These are phyloP conservation scores for Carabus problematicus DNA, from an alignment of 2,888 invertebrate genomes.

Conservation along the genomic window DNA sequence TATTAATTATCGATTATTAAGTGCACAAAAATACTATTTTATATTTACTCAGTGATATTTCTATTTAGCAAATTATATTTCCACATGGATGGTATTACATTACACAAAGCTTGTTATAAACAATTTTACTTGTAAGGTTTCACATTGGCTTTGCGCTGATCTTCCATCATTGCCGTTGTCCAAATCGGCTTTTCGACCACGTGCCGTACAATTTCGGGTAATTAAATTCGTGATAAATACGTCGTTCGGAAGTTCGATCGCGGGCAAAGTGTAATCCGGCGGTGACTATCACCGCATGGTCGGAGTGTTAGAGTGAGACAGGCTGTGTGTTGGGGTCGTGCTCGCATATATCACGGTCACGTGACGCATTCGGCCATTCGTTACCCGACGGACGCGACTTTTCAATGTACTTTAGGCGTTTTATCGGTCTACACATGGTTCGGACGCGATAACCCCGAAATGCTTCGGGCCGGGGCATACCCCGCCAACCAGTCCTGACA, in stretches of 20 bases:
- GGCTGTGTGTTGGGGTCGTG: conserved; percentile 5
- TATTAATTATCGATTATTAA: no score
- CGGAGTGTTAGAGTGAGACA: neutral
- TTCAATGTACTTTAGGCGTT: conserved; percentile 23
- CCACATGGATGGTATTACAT: no score
- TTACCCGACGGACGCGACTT: conserved; percentile 20
- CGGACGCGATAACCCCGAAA: neutral
- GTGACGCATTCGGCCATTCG: conserved; percentile 22
- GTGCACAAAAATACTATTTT: no score
- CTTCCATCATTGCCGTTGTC: no score
- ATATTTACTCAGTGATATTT: no score
- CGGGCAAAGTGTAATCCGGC: conserved; percentile 11
- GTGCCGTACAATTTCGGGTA: neutral
- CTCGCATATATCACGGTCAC: conserved; percentile 20
- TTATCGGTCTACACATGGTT: conserved; percentile 16
- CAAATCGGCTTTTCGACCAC: no score
- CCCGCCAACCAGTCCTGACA: neutral
- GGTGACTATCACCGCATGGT: neutral
- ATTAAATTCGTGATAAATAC: conserved; percentile 21
- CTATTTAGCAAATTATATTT: no score
- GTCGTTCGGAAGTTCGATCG: conserved; percentile 8
- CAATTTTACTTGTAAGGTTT: no score
- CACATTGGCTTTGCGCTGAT: no score
- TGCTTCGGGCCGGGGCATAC: neutral
- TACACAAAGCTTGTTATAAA: no score